phyloP scores from a whole-genome alignment of 2,113 vertebrate genomes.

The Spea bombifrons region DNA sequence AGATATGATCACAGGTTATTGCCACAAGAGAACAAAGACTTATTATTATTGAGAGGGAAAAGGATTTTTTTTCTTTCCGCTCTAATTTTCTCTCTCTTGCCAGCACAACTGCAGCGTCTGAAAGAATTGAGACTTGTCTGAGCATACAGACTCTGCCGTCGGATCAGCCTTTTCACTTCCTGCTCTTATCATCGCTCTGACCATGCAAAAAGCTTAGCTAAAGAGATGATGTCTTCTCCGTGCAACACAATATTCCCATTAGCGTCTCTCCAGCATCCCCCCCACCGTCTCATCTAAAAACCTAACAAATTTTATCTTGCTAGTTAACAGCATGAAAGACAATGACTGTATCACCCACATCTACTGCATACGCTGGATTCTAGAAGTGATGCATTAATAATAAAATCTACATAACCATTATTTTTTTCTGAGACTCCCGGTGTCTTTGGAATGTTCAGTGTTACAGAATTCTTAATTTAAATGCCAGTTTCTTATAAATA shows the following conservation, averaged over 20 bases:
- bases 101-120: constrained; percentile 8
- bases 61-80: neutral
- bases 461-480: too few relatives aligned
- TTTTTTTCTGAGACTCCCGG: too few relatives aligned
- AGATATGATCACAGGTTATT: constrained; percentile 31
- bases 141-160: constrained; percentile 15
- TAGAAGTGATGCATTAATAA: constrained; percentile 25
- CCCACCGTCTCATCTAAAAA: constrained; percentile 15
- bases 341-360: constrained; percentile 30
- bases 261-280: constrained; percentile 12
- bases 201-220: constrained; percentile 9
- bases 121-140: constrained; percentile 10
- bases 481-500: too few relatives aligned
- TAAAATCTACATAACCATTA: neutral
- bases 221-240: constrained; percentile 14
- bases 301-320: constrained; percentile 13
- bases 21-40: constrained; percentile 36
- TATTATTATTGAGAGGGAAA: constrained; percentile 32
- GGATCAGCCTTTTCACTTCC: constrained; percentile 20
- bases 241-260: constrained; percentile 38
- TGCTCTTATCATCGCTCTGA: neutral
- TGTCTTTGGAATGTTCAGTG: too few relatives aligned
- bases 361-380: neutral
- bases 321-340: constrained; percentile 21
- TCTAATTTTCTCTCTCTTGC: neutral